Conservation (phyloP, 2,797 vertebrate genomes). For the Lepidocolaptes lacrymiger region DNA sequence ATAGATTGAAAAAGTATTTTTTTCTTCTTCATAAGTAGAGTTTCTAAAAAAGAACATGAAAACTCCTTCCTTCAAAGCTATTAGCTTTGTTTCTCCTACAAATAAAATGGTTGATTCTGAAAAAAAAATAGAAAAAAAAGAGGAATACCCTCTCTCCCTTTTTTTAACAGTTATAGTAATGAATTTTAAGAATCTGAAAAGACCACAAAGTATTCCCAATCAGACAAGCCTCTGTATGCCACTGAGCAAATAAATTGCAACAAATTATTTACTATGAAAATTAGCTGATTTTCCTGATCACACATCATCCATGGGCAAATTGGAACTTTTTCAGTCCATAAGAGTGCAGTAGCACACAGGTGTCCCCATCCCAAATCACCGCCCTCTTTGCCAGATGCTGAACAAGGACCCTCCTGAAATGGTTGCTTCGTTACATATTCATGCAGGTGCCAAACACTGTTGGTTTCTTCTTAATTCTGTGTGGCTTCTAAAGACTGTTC, state of each 20-base stretch:
- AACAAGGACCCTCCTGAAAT: neutral
- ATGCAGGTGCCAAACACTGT: neutral
- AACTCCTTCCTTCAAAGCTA: conserved; percentile 24
- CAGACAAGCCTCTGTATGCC: neutral
- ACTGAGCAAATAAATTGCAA: neutral
- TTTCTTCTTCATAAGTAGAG: neutral
- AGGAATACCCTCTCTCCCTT: neutral
- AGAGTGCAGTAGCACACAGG: neutral
- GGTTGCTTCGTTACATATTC: neutral
- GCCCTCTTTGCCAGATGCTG: neutral
- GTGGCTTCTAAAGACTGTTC: neutral
- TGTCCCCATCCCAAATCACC: neutral
- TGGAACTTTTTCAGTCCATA: neutral
- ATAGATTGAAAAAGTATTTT: conserved; percentile 61
- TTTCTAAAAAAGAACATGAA: conserved; percentile 2
- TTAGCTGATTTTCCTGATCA: neutral
- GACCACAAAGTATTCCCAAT: neutral
- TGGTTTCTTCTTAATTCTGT: neutral
- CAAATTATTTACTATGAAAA: neutral
- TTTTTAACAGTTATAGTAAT: neutral
- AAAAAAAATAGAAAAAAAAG: neutral
- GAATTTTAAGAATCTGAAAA: neutral
- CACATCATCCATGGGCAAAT: neutral
- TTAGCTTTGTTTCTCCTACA: neutral
- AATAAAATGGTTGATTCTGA: neutral